These are phyloP conservation scores for Alviniconcha marisindica DNA, from an alignment of 1,140 invertebrate species.

Conservation along the genomic window DNA sequence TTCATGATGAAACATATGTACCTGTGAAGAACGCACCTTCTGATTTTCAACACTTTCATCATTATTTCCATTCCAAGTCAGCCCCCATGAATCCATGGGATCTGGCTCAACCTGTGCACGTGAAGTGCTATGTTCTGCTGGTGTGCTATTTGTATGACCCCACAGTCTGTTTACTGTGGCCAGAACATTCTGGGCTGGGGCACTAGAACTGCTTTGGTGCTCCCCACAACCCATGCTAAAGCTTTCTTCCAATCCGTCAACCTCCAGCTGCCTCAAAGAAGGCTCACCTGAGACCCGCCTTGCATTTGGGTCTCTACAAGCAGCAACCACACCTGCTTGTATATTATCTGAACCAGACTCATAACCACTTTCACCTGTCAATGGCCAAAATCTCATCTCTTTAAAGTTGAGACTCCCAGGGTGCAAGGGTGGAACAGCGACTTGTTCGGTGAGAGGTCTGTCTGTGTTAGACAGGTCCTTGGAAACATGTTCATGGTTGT, in stretches of 20 bases:
- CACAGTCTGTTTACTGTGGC: constrained; percentile 20
- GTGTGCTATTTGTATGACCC: background rate
- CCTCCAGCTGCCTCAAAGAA: background rate
- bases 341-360: background rate
- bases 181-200: background rate
- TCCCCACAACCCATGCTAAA: background rate
- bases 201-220: background rate
- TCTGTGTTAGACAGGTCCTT: background rate
- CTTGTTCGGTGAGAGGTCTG: no score
- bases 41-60: background rate
- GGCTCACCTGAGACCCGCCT: background rate
- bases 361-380: background rate
- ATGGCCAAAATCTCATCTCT: background rate
- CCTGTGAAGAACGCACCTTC: no score
- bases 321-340: background rate
- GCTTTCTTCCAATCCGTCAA: no score
- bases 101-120: background rate
- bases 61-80: constrained; percentile 29
- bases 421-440: background rate
- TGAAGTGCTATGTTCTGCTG: background rate
- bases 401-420: background rate
- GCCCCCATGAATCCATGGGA: constrained; percentile 6
- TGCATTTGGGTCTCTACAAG: background rate
- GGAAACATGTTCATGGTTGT: background rate
- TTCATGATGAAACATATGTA: no score